Percentiles rank a stretch among this genome's conserved stretches.
Conservation (phyloP, 2,797 vertebrate genomes). For the Onychomys arenicola region DNA sequence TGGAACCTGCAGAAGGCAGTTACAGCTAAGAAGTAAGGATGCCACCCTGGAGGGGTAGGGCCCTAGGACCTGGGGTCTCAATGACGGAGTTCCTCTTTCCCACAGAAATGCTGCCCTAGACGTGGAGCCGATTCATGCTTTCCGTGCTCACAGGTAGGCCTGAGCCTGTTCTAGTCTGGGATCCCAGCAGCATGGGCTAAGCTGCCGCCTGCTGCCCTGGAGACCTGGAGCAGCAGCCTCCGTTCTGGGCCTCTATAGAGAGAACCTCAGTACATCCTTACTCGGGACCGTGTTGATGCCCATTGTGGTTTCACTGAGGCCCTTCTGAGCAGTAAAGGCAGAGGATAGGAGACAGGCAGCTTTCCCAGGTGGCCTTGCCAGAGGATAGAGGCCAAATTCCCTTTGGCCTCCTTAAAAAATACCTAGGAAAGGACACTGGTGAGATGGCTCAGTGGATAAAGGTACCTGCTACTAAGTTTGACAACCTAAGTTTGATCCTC, state of each 20-base stretch:
- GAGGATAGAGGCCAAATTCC: neutral
- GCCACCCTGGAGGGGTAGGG: rapidly evolving
- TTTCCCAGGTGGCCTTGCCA: rapidly evolving
- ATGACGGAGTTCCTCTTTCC: neutral
- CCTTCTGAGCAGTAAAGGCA: neutral
- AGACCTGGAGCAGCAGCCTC: neutral
- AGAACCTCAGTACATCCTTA: neutral
- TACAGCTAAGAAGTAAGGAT: conserved; percentile 93
- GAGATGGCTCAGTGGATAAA: neutral
- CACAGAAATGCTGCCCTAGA: conserved; percentile 93
- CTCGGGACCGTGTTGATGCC: neutral
- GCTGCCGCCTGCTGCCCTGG: neutral
- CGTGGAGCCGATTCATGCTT: conserved; percentile 95
- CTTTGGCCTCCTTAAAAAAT: neutral
- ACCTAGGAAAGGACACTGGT: neutral
- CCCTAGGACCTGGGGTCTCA: rapidly evolving
- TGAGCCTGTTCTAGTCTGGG: neutral
- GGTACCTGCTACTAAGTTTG: neutral
- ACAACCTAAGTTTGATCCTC: neutral
- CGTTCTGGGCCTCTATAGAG: neutral
- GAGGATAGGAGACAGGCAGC: too few species aligned
- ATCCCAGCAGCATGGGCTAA: neutral
- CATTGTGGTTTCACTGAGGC: neutral
- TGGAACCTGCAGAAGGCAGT: conserved; percentile 96
- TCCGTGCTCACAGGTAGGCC: conserved; percentile 93